Evolutionary conservation across 2,888 invertebrate species (phyloP).

Genomic region (Villa cingulata): DNA sequence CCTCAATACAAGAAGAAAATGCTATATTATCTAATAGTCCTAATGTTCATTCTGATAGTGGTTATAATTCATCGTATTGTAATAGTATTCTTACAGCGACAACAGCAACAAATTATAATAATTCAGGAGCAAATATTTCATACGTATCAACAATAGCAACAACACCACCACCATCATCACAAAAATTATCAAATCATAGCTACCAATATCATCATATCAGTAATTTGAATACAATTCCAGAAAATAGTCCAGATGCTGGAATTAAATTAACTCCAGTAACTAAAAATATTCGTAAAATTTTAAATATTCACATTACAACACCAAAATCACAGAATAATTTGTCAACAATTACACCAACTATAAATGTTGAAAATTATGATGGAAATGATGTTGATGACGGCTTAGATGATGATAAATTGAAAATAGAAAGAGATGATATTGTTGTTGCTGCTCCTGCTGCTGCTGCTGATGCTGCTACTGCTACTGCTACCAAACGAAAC

Average conservation of each 20-base stretch:
- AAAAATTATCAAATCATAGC: not conserved
- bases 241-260: not conserved
- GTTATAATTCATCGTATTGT: no score
- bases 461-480: no score
- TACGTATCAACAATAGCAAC: no score
- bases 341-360: not conserved
- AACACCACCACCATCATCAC: not conserved
- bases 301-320: constrained; percentile 13
- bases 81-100: no score
- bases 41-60: no score
- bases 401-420: no score
- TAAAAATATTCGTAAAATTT: constrained; percentile 11
- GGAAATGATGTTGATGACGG: no score
- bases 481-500: constrained; percentile 2
- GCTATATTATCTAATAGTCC: no score
- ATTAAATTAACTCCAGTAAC: constrained; percentile 12
- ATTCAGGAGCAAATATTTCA: no score
- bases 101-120: no score
- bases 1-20: no score
- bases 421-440: not conserved
- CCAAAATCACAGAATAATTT: constrained; percentile 7
- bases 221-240: constrained; percentile 3
- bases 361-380: not conserved
- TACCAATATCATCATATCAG: not conserved
- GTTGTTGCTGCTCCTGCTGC: no score